Conservation (phyloP, 2,797 vertebrate species). For the Lateolabrax maculatus region DNA sequence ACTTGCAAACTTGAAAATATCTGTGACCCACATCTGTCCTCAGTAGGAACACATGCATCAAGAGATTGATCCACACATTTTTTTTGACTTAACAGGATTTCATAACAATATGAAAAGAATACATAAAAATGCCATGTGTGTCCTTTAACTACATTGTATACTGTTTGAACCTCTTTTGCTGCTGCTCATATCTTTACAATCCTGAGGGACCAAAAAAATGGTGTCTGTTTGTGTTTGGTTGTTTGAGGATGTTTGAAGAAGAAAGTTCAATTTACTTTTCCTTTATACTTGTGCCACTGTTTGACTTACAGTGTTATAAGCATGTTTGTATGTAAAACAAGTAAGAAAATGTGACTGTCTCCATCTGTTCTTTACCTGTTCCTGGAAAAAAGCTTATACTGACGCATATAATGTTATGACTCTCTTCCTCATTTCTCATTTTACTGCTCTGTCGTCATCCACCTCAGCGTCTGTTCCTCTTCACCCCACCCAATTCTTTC, state of each 20-base stretch:
- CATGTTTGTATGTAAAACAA: no score
- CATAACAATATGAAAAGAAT: not conserved
- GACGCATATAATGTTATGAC: not conserved
- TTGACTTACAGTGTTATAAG: not conserved
- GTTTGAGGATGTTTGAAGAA: not conserved
- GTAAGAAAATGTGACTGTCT: not conserved
- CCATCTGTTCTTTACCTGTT: not conserved
- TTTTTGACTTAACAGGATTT: not conserved
- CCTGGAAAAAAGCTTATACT: not conserved
- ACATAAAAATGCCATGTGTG: not conserved
- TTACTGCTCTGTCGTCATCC: conserved; percentile 22
- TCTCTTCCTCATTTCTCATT: not conserved
- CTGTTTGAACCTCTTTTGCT: not conserved
- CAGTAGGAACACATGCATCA: no score
- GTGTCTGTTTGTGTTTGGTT: not conserved
- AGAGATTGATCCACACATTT: not conserved
- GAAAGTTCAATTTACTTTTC: not conserved
- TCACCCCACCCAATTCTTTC: not conserved
- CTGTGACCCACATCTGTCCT: not conserved
- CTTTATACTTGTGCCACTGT: not conserved
- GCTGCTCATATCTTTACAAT: not conserved
- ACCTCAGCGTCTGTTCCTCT: conserved; percentile 9
- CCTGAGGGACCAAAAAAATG: not conserved
- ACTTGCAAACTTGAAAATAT: no score
- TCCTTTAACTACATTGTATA: not conserved